Base-by-base conservation (phyloP, 2,797 vertebrate species). In the Sibirionetta formosa region DNA sequence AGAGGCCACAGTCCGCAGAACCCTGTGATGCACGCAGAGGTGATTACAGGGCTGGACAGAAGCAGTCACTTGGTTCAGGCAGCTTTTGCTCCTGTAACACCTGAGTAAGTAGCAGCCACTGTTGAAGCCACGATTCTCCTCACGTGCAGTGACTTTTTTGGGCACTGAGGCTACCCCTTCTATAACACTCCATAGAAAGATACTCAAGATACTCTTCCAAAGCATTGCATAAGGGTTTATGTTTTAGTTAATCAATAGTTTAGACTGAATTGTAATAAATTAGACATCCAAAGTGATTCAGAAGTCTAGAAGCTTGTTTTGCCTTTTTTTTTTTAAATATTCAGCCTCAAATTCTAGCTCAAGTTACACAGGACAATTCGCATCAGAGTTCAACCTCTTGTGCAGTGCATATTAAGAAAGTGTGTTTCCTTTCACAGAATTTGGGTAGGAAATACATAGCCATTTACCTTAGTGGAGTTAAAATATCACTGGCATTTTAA, bases 321-420 rank as follows among this genome's bases (percentile, higher is more conserved):
- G 24, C 24, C 13, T 14, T 3, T 5, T 14, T 31, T 33, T 31
- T 33, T 22, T 38, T 18, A 68, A 9, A 50, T 7, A 65, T 66
- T 68, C 40, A 20, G 18, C 65, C 75, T 78, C 69, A 83, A 82
- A 78, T 78, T 50, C 31, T 54, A 69, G 65, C 50, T 88, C 29
- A 31, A 71, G 54, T 81, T 46, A 81, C 26, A 35, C 2, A 42
- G 33, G 18, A 64, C 40, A 60, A 7, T 29, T 82, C 33, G 84
- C 29, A 78, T 11, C 9, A 1, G 5, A 60, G 29, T 53, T 91
- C 53, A 91, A 61, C 26, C 35, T 75, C 70, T 61, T 70, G 31
- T 57, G 12, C 4, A 3, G 7, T 31, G 42, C 11, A 1, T 1
- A 94, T 46, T 84, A 40, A 63, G 75, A 40, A 61, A 14, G 54